These are phyloP conservation scores for Zygothrica quintamaculata DNA, from an alignment of 2,888 invertebrate genomes.

Conservation along the genomic window DNA sequence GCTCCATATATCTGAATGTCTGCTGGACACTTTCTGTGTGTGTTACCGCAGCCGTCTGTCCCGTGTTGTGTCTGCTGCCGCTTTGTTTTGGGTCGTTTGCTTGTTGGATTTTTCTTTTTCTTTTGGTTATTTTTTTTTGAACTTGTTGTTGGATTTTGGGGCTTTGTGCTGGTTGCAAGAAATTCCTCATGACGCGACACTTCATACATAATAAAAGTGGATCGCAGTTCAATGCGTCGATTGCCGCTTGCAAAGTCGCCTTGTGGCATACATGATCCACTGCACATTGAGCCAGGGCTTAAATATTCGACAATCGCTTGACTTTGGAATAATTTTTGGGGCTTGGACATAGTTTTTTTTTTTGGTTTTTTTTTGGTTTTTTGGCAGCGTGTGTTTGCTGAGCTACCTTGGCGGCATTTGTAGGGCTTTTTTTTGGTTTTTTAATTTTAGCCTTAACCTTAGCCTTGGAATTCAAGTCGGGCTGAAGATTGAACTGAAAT, in stretches of 20 bases:
- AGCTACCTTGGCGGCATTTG: slow-evolving; percentile 59
- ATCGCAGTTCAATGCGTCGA: slow-evolving; percentile 43
- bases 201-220: slow-evolving; percentile 79
- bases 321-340: slow-evolving; percentile 12
- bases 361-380: too few species aligned
- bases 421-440: slow-evolving; percentile 74
- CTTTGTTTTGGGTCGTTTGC: slow-evolving; percentile 36
- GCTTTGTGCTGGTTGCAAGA: slow-evolving; percentile 45
- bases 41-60: slow-evolving; percentile 34
- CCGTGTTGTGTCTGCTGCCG: slow-evolving; percentile 55
- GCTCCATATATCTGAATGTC: not conserved
- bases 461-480: slow-evolving; percentile 30
- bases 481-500: slow-evolving; percentile 11
- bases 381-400: slow-evolving; percentile 41
- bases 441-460: slow-evolving; percentile 77
- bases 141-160: too few species aligned
- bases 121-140: too few species aligned
- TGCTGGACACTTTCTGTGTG: slow-evolving; percentile 8
- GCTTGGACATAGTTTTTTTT: too few species aligned
- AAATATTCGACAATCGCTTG: slow-evolving; percentile 29
- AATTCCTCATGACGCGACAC: slow-evolving; percentile 76
- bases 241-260: slow-evolving; percentile 42
- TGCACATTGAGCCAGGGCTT: slow-evolving; percentile 46
- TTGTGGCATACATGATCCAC: slow-evolving; percentile 43
- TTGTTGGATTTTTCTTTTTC: slow-evolving; percentile 31